These are phyloP conservation scores for Dromaius novaehollandiae DNA, from an alignment of 2,113 vertebrate genomes.

Conservation along the genomic window DNA sequence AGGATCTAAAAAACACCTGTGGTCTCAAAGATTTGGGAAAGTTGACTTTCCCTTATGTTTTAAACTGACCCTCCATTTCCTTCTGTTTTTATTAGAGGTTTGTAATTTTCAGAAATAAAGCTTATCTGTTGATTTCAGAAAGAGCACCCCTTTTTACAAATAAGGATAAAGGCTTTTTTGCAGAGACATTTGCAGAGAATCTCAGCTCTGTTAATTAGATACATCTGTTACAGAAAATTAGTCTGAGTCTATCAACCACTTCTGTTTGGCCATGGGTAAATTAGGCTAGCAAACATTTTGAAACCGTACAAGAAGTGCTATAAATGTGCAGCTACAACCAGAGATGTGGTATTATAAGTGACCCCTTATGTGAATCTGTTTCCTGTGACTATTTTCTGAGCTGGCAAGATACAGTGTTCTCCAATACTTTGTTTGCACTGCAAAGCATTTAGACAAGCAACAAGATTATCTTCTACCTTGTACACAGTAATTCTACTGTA, in stretches of 20 bases:
- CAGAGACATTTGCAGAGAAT: neutral
- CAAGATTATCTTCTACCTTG: neutral
- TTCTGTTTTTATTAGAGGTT: neutral
- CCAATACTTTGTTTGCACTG: neutral
- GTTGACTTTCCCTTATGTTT: neutral
- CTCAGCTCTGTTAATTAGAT: neutral
- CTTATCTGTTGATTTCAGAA: neutral
- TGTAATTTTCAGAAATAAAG: neutral
- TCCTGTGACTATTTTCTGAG: neutral
- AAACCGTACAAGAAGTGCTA: neutral
- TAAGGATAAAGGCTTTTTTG: neutral
- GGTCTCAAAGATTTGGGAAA: neutral
- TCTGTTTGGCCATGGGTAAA: neutral
- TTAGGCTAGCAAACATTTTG: neutral
- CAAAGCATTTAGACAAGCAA: neutral
- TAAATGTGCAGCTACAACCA: neutral
- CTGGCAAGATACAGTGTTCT: neutral
- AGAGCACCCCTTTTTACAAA: neutral
- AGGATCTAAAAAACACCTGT: neutral
- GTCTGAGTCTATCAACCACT: neutral
- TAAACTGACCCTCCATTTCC: neutral
- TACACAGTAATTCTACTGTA: neutral
- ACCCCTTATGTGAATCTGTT: neutral
- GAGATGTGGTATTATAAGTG: neutral
- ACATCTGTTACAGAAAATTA: slow-evolving; percentile 15